Evolutionary conservation across 2,113 vertebrate genomes (phyloP), one percentile per base, ranked within the genome.

Genomic region (Thunnus thynnus): DNA sequence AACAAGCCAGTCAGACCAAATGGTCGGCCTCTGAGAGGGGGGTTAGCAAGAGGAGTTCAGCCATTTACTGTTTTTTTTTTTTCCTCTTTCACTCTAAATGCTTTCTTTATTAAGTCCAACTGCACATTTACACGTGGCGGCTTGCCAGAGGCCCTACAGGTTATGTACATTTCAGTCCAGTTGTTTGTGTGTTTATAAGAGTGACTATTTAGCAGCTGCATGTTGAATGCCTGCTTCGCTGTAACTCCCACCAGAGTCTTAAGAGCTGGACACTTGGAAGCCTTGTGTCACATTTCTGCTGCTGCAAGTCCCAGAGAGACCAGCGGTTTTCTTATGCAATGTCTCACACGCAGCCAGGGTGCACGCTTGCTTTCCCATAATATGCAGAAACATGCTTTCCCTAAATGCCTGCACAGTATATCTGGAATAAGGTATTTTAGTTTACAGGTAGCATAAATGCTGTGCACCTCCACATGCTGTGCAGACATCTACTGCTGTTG

Each of bases 201-300:
- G 41, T 75, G 63, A 62, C 90, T 87, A 74, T 84, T 89, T 93
- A 80, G 80, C 84, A 80, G 80, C 76, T 85, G 30, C 58, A 16
- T 92, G 91, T 91, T 89, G 84, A 92, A 92, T 93, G 86, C 56
- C 27, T 66, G 46, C 65, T 68, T 60, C 17, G 75, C 87, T 80
- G 62, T 72, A 81, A 74, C 78, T 85, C 75, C 60, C 55, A 46
- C 61, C 18, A 5, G 60, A 74, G 17, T 75, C 62, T 78, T 85
- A 51, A 75, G 70, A 44, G 60, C 72, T 64, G 72, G 65, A 86
- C 63, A 71, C 85, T 93, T 89, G 64, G 73, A 77, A 84, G 82
- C 63, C 46, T 86, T 67, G 64, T 82, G 90, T 82, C 79, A 93
- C 86, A 93, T 93, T 91, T 83, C 69, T 89, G 51, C 47, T 52